Evolutionary conservation across 92 coral and sea anemone genomes (phyloP), one percentile per base, ranked within the genome.

Genomic region (Blastomussa wellsi): DNA sequence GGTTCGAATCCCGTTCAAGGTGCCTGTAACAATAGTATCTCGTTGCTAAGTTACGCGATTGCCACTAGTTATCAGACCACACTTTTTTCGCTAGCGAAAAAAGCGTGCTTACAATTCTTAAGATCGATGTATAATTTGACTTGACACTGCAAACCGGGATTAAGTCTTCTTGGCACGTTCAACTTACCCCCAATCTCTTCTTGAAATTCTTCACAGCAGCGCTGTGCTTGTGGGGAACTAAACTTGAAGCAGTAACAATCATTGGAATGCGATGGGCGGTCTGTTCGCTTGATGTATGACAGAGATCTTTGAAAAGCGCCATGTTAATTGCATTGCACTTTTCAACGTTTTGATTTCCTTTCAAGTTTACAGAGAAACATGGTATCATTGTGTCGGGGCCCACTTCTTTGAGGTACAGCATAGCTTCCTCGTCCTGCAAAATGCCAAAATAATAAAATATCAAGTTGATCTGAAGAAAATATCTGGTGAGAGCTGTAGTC

Each of bases 321-420:
- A 39, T 64, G 78, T 84, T 89, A 64, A 89, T 74, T 74, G 70
- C 78, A 72, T 89, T 89, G 68, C 92, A 89, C 31, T 72, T 14
- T 16, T 68, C 88, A 29, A 82, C 85, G 51, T 48, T 83, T 55
- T 80, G 76, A 79, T 84, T 84, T 10, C 83, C 89, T 49, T 87
- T 92, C 49, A 92, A 4, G 76, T 92, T 92, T 7, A 90, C 88
- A 15, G 90, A 81, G 79, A 90, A 92, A 42, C 92, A 87, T 20
- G 92, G 90, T 51, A 90, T 83, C 95, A 87, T 59, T 0, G 91
- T 88, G 86, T 92, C 95, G 4, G 95, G 91, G 20, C 95, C 95
- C 15, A 90, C 88, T 73, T 87, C 87, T 49, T 39, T 66, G 73
- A 92, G 87, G 76, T 89, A 86, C 1, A 11, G 39, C 91, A 87